Base-by-base conservation (phyloP, 2,888 invertebrate species). In the Xestia ashworthii region DNA sequence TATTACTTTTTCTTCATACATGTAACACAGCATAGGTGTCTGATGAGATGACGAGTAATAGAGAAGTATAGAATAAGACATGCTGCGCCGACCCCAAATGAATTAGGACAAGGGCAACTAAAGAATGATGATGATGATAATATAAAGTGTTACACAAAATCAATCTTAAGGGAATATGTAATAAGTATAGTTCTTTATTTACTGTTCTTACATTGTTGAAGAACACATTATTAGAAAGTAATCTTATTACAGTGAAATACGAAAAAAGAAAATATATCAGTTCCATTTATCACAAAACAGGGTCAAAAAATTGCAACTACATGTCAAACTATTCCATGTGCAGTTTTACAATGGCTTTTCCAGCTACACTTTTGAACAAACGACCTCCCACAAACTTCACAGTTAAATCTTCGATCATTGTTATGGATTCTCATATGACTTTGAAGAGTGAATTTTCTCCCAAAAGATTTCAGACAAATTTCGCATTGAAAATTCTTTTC, bases 401-500 rank as follows among this genome's bases (percentile, higher is more conserved):
- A 92, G 58, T 83, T 84, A 65, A 86, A 88, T 12, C 89, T 77
- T 25, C 89, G 88, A 64, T 92, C 92, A 67, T 92, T 82, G 5
- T 85, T 82, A 73, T 94, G 94, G 19, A 93, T 92, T 48, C 89
- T 88, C 80, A 94, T 89, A 78, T 96, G 96, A 44, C 92, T 91
- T 5, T 86, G 92, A 12, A 96, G 83, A 0, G 93, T 91, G 11
- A 91, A 92, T 68, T 90, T 89, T 32, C 93, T 89, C 0, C 90
- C 92, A 71, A 91, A 96, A 0, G 84, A 83, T 71, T 95, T 94
- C 3, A 88, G 82, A 58, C 95, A 95, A 0, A 93, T 80, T 22
- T 91, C 89, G 70, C 95, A 95, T 38, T 94, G 89, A 66, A 93
- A 96, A 5, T 95, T 93, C 78, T 93, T 95, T 2, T 91, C 90